Evolutionary conservation across 92 coral and sea anemone genomes (phyloP), one percentile per base, ranked within the genome.

Genomic region (Siderastrea siderea): DNA sequence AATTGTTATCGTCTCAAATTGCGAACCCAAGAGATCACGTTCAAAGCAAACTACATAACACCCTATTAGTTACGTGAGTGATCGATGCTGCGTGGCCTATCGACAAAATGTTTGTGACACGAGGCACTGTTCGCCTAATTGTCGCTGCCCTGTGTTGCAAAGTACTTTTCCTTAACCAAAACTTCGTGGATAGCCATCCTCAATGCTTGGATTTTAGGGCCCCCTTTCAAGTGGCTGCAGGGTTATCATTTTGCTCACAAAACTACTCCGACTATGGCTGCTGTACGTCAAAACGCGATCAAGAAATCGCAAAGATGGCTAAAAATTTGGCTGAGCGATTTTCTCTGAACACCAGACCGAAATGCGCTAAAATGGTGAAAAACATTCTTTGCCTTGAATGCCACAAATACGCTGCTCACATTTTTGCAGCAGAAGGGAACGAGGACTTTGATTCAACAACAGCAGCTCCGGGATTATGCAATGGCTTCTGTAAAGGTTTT

Each of bases 391-490:
- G 99, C 65, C 94, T 97, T 10, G 92, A 90, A 69, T 97, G 99
- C 66, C 96, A 97, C 76, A 92, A 94, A 7, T 96, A 96, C 82
- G 96, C 99, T 9, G 99, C 99, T 50, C 99, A 96, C 70, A 90
- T 96, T 17, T 95, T 91, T 53, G 92, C 86, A 71, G 98, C 99
- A 3, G 99, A 96, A 82, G 93, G 96, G 8, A 96, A 96, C 82
- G 85, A 69, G 0, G 68, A 89, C 11, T 95, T 95, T 74, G 92
- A 95, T 43, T 12, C 81, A 10, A 72, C 86, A 59, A 55, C 90
- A 10, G 99, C 99, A 12, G 80, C 98, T n/a, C 99, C 99, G 38
- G 98, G 99, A 48, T 77, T 96, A 16, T 89, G 94, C 59, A 47
- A 62, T 4, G 75, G 74, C 45, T 95, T 72, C 72, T 96, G 99